phyloP scores from a whole-genome alignment of 2,797 vertebrate genomes.

The Ambastaia sidthimunki region DNA sequence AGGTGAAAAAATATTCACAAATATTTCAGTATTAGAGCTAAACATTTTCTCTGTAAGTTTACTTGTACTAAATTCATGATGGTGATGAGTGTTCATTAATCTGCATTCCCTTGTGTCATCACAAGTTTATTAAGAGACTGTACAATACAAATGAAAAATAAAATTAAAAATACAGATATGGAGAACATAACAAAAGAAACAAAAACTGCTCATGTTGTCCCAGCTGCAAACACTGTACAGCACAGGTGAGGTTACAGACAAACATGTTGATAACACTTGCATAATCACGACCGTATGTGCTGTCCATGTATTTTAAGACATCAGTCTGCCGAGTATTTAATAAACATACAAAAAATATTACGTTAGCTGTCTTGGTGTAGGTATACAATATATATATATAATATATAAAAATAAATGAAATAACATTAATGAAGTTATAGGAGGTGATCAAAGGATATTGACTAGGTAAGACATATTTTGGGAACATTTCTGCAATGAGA shows the following conservation, averaged over 20 bases:
- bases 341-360: too few relatives aligned
- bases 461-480: constrained; percentile 80
- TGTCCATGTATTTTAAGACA: constrained; percentile 53
- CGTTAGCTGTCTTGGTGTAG: too few relatives aligned
- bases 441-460: constrained; percentile 86
- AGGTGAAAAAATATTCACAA: too few relatives aligned
- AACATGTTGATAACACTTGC: constrained; percentile 63
- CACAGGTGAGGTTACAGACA: constrained; percentile 73
- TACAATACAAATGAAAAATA: constrained; percentile 99
- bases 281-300: constrained; percentile 54
- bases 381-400: constrained; percentile 61
- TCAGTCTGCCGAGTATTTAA: constrained; percentile 73
- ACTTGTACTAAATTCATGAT: not conserved
- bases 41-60: too few relatives aligned
- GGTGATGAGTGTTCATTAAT: not conserved
- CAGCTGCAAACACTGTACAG: too few relatives aligned
- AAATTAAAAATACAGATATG: constrained; percentile 96
- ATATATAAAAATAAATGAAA: constrained; percentile 91
- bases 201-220: constrained; percentile 83
- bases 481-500: constrained; percentile 82
- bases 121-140: constrained; percentile 99
- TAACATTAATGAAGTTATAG: constrained; percentile 91
- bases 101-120: constrained; percentile 73
- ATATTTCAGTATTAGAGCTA: too few relatives aligned
- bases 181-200: constrained; percentile 86